Evolutionary conservation across 2,113 vertebrate species (phyloP), one percentile per base, ranked within the genome.

Genomic region (Eira barbara): DNA sequence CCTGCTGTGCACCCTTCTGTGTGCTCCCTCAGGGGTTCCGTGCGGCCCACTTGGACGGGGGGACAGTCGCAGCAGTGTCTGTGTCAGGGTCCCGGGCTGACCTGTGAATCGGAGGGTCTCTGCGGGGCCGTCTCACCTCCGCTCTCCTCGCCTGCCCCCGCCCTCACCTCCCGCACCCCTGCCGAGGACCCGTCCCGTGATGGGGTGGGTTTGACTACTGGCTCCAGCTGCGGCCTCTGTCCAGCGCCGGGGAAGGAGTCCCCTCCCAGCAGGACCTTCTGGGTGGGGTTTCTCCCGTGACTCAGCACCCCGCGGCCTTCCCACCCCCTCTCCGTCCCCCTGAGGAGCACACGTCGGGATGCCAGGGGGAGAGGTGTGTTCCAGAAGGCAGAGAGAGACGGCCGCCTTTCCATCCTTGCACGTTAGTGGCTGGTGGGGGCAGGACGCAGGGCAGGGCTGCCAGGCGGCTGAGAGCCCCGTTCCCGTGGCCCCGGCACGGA

Each of bases 1-100:
- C 21, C 10, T 9, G 21, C 3, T 18, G 3, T 23, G 6, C 4
- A 12, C 29, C 17, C 0, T 1, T 1, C 21, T 29, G 57, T 3
- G 0, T 25, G 12, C 73, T 61, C 80, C 86, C 71, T 27, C 25
- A 3, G 39, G 39, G 5, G 8, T 21, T 17, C 15, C 2, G 15
- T 71, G 61, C n/a, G 59, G 36, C 14, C 4, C 59, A 49, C 9
- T 65, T 23, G 15, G 27, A 36, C 21, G 34, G 3, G 0, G 12
- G 29, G 39, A 84, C 7, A 7, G 13, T 9, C 2, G 5, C 17
- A 3, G 21, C 15, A 55, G 52, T 27, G 5, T 7, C 25, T 55
- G 42, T n/a, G 7, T 29, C 49, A 0, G 42, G 14, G n/a, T 6
- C 11, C 59, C 10, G 25, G 31, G 15, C 4, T 18, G 14, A 47